Evolutionary conservation across 2,797 vertebrate species (phyloP).

Genomic region (Silurus lanzhouensis): DNA sequence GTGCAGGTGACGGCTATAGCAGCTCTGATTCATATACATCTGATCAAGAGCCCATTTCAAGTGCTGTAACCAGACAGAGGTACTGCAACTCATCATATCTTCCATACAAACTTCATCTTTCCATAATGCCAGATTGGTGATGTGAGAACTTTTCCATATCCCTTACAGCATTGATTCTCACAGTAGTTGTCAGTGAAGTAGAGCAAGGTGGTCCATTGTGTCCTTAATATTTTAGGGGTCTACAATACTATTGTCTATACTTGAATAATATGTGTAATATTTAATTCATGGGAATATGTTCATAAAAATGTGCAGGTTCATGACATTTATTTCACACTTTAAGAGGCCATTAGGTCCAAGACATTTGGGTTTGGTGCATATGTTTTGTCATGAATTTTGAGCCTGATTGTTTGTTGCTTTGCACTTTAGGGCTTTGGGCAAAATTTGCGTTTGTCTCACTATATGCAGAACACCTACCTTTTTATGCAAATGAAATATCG

Average conservation of each 20-base stretch:
- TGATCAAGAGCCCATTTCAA: constrained; percentile 91
- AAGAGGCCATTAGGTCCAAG: not conserved
- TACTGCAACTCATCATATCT: constrained; percentile 54
- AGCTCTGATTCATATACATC: constrained; percentile 96
- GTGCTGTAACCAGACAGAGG: constrained; percentile 86
- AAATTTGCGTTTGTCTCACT: not conserved
- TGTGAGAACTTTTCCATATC: not conserved
- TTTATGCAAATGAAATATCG: not conserved
- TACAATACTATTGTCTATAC: not conserved
- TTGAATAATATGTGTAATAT: not conserved
- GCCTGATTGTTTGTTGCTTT: not conserved
- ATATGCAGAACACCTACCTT: not conserved
- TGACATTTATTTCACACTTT: not conserved
- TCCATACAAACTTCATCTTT: not conserved
- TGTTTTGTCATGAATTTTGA: not conserved
- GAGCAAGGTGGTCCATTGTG: not conserved
- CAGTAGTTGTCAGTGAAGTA: not conserved
- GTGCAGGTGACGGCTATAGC: constrained; percentile 92
- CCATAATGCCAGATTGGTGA: not conserved
- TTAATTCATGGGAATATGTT: too few species aligned
- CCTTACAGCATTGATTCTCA: not conserved
- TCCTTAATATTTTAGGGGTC: not conserved
- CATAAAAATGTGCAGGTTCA: not conserved
- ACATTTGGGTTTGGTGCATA: not conserved
- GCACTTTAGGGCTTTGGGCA: not conserved